Base-by-base conservation (phyloP, 2,797 vertebrate species). In the Danio jaintianensis region DNA sequence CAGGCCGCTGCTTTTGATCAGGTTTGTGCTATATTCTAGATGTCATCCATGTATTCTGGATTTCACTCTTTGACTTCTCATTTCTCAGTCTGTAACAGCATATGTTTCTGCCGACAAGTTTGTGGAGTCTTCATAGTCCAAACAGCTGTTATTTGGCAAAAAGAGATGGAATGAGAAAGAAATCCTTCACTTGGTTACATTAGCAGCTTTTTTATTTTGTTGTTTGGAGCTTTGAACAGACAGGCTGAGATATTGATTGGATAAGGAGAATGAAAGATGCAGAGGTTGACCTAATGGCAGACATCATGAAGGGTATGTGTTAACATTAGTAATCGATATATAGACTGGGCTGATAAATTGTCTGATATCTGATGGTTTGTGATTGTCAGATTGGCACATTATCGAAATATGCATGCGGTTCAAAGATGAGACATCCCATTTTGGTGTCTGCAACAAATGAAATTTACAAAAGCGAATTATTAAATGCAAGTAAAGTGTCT, bases 91-190 rank as follows among this genome's bases (percentile, higher is more conserved):
- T 9, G 22, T 47, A 45, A 52, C 79, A 55, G 45, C 66, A 68
- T 48, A 42, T 29, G 50, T 59, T 64, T 67, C 8, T 48, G 69
- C 53, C 6, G 20, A 43, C 62, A 38, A 20, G 43, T 13, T 42
- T 18, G n/a, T 16, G 38, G 55, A 69, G 47, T 67, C 71, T 64
- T 59, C 38, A 71, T 40, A 36, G 13, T n/a, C 12, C 0, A 38
- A 62, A 18, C 79, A 50, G 52, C 73, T 80, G 80, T 63, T 79
- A 62, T 62, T 40, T 59, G 43, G 64, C 75, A 13, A 40, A 66
- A 78, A 82, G 13, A 50, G 7, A 29, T 50, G 61, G 47, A 59
- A 20, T 45, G 20, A 2, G 18, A 61, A 53, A 58, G 7, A 81
- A 42, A 55, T 18, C 36, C 13, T 13, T 48, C 53, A 40, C 47